Percentiles rank a stretch among this genome's conserved stretches.
phyloP scores from a whole-genome alignment of 92 coral and sea anemone species.

The Actinostola sp. region DNA sequence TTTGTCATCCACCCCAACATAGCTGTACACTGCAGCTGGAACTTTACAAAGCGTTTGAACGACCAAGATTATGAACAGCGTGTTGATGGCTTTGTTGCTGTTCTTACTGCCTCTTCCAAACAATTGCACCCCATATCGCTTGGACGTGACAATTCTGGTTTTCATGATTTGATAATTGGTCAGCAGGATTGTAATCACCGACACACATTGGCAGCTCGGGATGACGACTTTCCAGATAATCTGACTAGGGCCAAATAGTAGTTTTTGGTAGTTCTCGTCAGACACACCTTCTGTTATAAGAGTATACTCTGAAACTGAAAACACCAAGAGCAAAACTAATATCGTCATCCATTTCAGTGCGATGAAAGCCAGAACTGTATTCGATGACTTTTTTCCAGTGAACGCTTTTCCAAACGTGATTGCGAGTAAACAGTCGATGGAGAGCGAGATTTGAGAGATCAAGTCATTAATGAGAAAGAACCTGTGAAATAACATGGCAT shows the following conservation, averaged over 20 bases:
- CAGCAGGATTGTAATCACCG: conserved; percentile 4
- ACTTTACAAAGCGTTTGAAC: conserved; percentile 28
- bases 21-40: conserved; percentile 32
- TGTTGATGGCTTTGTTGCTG: conserved; percentile 21
- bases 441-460: conserved; percentile 15
- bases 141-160: conserved; percentile 11
- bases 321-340: conserved; percentile 5
- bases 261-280: conserved; percentile 35
- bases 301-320: conserved; percentile 12
- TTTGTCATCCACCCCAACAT: conserved; percentile 28
- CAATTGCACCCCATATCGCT: conserved; percentile 16
- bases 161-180: conserved; percentile 21
- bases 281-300: conserved; percentile 9
- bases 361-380: not conserved
- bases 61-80: conserved; percentile 20
- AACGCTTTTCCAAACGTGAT: conserved; percentile 7
- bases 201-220: conserved; percentile 7
- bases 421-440: conserved; percentile 26
- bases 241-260: conserved; percentile 37
- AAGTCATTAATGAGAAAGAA: conserved; percentile 33
- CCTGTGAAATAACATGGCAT: conserved; percentile 36
- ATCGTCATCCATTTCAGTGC: conserved; percentile 16
- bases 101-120: conserved; percentile 30
- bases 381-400: conserved; percentile 8
- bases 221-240: conserved; percentile 39